phyloP scores from a whole-genome alignment of 2,888 invertebrate genomes.

The Pollenia amentaria region DNA sequence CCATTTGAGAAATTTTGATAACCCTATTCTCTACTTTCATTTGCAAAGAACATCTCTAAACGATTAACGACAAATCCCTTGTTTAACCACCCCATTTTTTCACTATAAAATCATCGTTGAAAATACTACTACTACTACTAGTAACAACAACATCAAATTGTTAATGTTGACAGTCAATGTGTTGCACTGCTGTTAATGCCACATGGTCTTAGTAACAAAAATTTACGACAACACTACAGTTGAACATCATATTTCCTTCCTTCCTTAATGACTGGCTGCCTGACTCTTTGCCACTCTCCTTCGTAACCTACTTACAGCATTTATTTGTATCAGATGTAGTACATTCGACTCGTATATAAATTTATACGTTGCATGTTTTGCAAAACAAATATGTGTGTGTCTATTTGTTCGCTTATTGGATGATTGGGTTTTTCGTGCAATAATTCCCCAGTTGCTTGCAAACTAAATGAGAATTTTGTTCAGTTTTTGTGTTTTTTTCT shows the following conservation, averaged over 20 bases:
- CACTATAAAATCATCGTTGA: background rate
- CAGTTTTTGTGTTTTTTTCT: background rate
- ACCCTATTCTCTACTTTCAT: too few relatives aligned
- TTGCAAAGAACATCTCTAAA: background rate
- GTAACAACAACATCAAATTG: background rate
- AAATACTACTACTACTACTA: background rate
- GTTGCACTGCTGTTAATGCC: conserved; percentile 36
- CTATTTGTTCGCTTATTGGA: background rate
- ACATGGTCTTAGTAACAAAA: conserved; percentile 32
- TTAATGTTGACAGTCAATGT: conserved; percentile 19
- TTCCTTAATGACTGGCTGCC: conserved; percentile 59
- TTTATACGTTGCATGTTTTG: conserved; percentile 31
- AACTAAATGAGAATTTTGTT: conserved; percentile 42
- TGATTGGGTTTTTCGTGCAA: conserved; percentile 34
- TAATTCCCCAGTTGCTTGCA: conserved; percentile 40
- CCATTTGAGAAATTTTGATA: background rate
- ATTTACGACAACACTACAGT: conserved; percentile 54
- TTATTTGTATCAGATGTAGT: conserved; percentile 11
- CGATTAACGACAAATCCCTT: background rate
- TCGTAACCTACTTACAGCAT: background rate
- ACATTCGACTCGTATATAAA: background rate
- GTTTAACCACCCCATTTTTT: background rate
- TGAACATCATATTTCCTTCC: conserved; percentile 68
- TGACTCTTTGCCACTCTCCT: background rate
- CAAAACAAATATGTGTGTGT: background rate